Conservation (phyloP, 2,113 vertebrate genomes). For the Pelvicachromis taeniatus region DNA sequence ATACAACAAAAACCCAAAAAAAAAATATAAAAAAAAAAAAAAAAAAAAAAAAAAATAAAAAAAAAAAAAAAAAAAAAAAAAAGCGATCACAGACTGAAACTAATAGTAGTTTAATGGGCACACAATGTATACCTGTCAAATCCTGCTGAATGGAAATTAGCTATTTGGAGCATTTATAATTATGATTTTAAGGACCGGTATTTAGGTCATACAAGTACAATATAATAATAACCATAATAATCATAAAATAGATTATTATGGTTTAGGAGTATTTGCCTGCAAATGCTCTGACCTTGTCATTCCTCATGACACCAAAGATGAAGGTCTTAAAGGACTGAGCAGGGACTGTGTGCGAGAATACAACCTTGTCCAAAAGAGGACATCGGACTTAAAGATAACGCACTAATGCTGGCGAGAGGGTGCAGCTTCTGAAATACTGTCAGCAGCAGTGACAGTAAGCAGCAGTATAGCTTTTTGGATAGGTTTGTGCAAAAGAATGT, state of each 20-base stretch:
- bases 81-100: not conserved
- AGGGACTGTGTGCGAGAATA: not conserved
- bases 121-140: not conserved
- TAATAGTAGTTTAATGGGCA: not conserved
- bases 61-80: accelerated
- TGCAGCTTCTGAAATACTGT: not conserved
- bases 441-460: not conserved
- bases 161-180: not conserved
- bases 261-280: not conserved
- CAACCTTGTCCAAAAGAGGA: not conserved
- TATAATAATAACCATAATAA: no score
- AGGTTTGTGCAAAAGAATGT: not conserved
- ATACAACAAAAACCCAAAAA: no score
- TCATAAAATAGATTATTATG: not conserved
- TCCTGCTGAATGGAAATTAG: not conserved
- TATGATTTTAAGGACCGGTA: not conserved
- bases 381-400: not conserved
- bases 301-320: not conserved
- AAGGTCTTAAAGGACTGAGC: not conserved
- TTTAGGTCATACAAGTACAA: not conserved
- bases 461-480: not conserved
- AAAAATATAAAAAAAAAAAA: no score
- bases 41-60: no score
- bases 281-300: not conserved
- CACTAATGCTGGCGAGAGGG: not conserved